Evolutionary conservation across 1,140 invertebrate genomes (phyloP), one percentile per base, ranked within the genome.

Genomic region (Agrilus planipennis): DNA sequence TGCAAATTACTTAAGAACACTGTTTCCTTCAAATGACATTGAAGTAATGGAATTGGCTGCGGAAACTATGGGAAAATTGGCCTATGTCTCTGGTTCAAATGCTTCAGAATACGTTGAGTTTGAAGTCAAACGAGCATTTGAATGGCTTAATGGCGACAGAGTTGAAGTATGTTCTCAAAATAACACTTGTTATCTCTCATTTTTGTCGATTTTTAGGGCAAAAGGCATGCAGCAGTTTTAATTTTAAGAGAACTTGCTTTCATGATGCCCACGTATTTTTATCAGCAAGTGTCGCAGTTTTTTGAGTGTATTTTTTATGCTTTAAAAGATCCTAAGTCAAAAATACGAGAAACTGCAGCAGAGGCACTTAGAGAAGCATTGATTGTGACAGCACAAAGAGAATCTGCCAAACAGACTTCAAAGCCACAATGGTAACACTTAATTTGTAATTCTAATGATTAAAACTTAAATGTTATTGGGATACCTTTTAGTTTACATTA

Each of bases 211-310:
- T 55, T 54, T 21, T 39, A 69, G 58, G 76, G 84, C 1, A 84
- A 87, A 58, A 71, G 89, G 42, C 88, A 92, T 61, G 89, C 90
- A 6, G 89, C 90, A 1, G 91, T 95, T 2, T 68, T 98, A 16
- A 78, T 98, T 9, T 62, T 97, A 5, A 80, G 87, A 55, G 95
- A 99, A 66, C 64, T 99, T 11, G 95, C 95, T 9, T 79, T 91
- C 12, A 88, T 88, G 10, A 90, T 94, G 65, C 93, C 93, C 2
- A 96, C 93, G 11, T 95, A 94, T 63, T 99, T 99, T 63, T 98
- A 95, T 60, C 92, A 97, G 67, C 89, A 95, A 73, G 89, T 96
- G 0, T 87, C 88, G 12, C 81, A 81, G 32, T 98, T 98, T 63
- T 98, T 98, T 63, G 92, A 97, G 44, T 73, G 87, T 23, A 95